phyloP scores from a whole-genome alignment of 92 coral and sea anemone species.

The Porites divaricata region DNA sequence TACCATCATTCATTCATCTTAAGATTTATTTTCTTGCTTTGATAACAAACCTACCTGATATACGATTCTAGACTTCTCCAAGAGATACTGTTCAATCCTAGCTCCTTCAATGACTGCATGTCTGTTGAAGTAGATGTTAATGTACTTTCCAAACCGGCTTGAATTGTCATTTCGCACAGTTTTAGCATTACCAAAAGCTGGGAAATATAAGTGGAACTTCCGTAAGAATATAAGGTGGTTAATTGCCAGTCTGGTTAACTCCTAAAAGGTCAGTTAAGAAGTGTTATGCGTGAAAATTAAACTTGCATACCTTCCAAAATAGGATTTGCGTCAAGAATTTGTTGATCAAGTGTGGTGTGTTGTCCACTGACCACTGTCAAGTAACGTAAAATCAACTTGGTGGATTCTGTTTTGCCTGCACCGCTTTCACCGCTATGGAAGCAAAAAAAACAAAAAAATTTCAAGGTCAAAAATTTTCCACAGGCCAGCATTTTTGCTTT shows the following conservation, averaged over 20 bases:
- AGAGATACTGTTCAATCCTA: constrained; percentile 91
- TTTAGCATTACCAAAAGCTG: constrained; percentile 98
- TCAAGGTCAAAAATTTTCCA: no score
- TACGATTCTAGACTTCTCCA: constrained; percentile 94
- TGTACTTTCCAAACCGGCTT: constrained; percentile 98
- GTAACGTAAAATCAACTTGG: constrained; percentile 91
- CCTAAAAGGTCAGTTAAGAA: no score
- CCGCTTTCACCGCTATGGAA: constrained; percentile 93
- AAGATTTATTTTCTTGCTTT: neutral
- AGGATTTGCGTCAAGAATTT: constrained; percentile 93
- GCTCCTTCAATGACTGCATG: constrained; percentile 91
- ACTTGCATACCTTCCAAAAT: constrained; percentile 82
- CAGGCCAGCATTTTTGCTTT: neutral
- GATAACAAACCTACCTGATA: constrained; percentile 69
- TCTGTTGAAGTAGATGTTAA: constrained; percentile 90
- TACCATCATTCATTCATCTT: neutral
- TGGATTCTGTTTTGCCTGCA: constrained; percentile 97
- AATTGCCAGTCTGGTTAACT: no score
- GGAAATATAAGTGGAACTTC: neutral
- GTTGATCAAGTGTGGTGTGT: constrained; percentile 91
- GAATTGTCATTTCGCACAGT: constrained; percentile 96
- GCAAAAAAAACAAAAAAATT: neutral
- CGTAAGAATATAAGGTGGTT: no score
- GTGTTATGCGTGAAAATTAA: neutral
- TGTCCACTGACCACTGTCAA: constrained; percentile 89